Evolutionary conservation across 1,140 invertebrate species (phyloP).

Genomic region (Cydia splendana): DNA sequence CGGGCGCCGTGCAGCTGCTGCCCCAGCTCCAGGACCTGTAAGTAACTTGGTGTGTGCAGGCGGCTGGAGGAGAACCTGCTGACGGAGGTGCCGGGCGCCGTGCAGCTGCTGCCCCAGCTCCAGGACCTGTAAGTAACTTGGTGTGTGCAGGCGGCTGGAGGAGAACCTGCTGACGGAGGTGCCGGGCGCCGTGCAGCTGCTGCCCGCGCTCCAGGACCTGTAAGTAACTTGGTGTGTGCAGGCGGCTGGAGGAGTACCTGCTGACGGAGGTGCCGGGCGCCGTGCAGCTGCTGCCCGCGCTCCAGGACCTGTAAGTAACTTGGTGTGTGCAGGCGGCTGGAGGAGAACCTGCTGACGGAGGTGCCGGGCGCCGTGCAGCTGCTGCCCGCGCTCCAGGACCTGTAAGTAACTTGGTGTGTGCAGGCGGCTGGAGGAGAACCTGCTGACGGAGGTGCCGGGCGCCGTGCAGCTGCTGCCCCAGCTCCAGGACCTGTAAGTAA

Average conservation of each 20-base stretch:
- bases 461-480: conserved; percentile 62
- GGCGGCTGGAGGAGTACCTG: no score
- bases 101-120: conserved; percentile 61
- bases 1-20: conserved; percentile 60
- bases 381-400: conserved; percentile 65
- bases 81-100: conserved; percentile 62
- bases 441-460: conserved; percentile 62
- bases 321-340: no score
- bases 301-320: no score
- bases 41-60: conserved; percentile 60
- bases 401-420: conserved; percentile 61
- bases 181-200: conserved; percentile 59
- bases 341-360: conserved; percentile 68
- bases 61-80: conserved; percentile 71
- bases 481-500: conserved; percentile 71
- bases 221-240: no score
- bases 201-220: conserved; percentile 69
- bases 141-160: conserved; percentile 62
- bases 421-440: conserved; percentile 71
- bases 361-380: conserved; percentile 62
- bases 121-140: conserved; percentile 73
- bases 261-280: no score
- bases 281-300: no score
- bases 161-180: conserved; percentile 68
- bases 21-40: conserved; percentile 69